Conservation (phyloP, 2,797 vertebrate genomes). For the Clangula hyemalis region DNA sequence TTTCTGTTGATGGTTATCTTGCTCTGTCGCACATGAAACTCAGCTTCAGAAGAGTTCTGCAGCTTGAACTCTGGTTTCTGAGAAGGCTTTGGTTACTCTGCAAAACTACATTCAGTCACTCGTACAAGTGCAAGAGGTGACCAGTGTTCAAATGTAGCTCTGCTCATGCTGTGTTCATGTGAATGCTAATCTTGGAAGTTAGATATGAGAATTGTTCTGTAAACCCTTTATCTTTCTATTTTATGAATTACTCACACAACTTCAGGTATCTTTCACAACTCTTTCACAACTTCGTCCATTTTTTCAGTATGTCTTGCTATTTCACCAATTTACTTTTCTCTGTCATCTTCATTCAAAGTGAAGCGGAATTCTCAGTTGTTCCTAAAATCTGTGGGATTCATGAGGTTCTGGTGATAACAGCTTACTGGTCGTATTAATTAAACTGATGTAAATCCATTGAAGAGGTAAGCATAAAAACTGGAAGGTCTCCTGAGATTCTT, state of each 20-base stretch:
- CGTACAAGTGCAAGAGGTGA: neutral
- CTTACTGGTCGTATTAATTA: neutral
- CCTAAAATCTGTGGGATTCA: neutral
- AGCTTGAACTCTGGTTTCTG: fast-evolving
- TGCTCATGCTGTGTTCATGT: fast-evolving
- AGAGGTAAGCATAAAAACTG: neutral
- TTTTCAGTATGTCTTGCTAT: neutral
- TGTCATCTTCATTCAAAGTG: neutral
- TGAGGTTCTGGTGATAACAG: neutral
- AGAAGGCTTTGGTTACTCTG: neutral
- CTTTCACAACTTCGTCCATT: neutral
- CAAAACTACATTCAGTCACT: neutral
- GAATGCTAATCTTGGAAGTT: neutral
- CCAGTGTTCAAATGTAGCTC: neutral
- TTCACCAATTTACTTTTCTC: neutral
- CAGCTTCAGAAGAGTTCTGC: neutral
- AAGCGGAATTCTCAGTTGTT: neutral
- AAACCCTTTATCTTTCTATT: neutral
- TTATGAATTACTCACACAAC: fast-evolving
- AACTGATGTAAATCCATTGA: neutral
- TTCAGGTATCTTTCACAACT: neutral
- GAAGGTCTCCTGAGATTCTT: neutral
- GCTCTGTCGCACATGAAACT: neutral
- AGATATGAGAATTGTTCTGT: neutral
- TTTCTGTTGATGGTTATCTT: neutral